Base-by-base conservation (phyloP, 2,888 invertebrate species). In the Drosophila neotestacea region DNA sequence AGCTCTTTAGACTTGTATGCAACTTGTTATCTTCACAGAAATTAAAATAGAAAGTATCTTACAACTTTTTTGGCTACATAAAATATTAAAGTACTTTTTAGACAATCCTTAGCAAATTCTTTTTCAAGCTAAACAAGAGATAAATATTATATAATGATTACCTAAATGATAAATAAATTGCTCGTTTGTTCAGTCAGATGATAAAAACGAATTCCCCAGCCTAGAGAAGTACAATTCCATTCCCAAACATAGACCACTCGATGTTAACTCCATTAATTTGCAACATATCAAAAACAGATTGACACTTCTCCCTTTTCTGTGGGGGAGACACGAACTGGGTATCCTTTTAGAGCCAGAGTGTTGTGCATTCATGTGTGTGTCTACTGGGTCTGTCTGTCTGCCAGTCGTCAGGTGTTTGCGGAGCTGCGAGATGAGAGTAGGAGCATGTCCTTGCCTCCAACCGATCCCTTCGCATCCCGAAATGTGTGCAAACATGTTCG, bases 401-500 rank as follows among this genome's bases (percentile, higher is more conserved):
- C n/a, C 32, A 22, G n/a, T 34, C 55, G 63, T 50, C 59, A 48
- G 62, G 56, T 71, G 64, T 59, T 51, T 70, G 55, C n/a, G 50
- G 51, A 50, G 67, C 67, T 66, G 42, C 36, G 36, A 56, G 63
- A 27, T 38, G 60, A 41, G 32, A 30, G 5, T 6, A 4, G 39
- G 30, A 42, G 38, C 44, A 38, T 50, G 48, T 50, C 22, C 41
- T 52, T 28, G 28, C 28, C 41, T 22, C 5, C 30, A 30, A 30
- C 32, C 9, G 7, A 7, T 2, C 11, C 28, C 3, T 2, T 7
- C 30, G 22, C 41, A 4, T 48, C 60, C 70, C 70, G 70, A 81
- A 79, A 71, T 81, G 66, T 73, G 83, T 87, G 84, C 85, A 80
- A 85, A 77, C 78, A 85, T 82, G 79, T 79, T 77, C 88, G 74